A percentile compares a stretch with the other conserved stretches of the same genome.
Evolutionary conservation across 2,888 invertebrate genomes (phyloP).

Genomic region (Dugesia japonica): DNA sequence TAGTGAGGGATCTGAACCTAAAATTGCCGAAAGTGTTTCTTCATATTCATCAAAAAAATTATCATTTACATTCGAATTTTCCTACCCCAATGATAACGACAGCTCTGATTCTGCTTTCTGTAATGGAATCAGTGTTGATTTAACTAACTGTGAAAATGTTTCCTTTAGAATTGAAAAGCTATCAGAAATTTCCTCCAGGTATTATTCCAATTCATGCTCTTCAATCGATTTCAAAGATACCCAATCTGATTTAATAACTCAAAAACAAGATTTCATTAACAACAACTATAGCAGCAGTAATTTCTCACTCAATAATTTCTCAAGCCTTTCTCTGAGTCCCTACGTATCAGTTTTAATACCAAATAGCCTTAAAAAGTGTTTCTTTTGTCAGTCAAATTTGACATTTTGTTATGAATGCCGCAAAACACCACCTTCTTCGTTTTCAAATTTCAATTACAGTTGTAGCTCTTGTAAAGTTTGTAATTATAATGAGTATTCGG

Average conservation of each 20-base stretch:
- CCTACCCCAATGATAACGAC: background rate
- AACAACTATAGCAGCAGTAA: background rate
- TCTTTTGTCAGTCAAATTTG: background rate
- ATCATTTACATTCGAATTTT: background rate
- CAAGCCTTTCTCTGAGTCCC: slow-evolving; percentile 7
- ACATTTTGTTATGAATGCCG: slow-evolving; percentile 10
- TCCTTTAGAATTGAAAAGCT: slow-evolving; percentile 1
- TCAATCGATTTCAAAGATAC: background rate
- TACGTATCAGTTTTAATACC: slow-evolving; percentile 16
- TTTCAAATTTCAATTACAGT: slow-evolving; percentile 15
- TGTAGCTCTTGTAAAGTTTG: slow-evolving; percentile 9
- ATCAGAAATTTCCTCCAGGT: background rate
- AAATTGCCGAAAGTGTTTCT: background rate
- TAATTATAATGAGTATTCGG: slow-evolving; percentile 8
- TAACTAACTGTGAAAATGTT: slow-evolving; percentile 15
- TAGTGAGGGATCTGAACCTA: background rate
- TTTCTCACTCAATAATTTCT: slow-evolving; percentile 15
- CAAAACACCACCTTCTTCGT: background rate
- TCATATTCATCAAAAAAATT: slow-evolving; percentile 7
- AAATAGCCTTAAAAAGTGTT: slow-evolving; percentile 14
- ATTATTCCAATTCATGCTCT: background rate
- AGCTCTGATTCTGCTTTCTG: slow-evolving; percentile 6
- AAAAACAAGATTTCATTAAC: background rate
- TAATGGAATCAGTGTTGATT: slow-evolving; percentile 3
- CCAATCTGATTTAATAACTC: background rate